Base-by-base conservation (phyloP, 23 tunicate species). In the Styela plicata region DNA sequence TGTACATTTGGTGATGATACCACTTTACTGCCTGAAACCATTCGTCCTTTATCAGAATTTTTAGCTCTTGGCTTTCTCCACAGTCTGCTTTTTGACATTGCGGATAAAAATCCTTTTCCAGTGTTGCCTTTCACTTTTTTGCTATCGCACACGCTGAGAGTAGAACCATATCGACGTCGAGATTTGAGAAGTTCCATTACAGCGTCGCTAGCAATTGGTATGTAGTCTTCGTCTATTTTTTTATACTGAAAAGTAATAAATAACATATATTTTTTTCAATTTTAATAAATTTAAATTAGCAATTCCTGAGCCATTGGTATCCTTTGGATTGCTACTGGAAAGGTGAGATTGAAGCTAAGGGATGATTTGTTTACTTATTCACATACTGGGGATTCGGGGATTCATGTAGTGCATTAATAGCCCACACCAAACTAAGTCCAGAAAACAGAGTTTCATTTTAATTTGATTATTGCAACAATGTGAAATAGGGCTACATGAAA, bases 91-190 rank as follows among this genome's bases (percentile, higher is more conserved):
- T 67, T 67, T 29, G 71, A 18, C 0, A 67, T 24, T 27, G 71
- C 71, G 0, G 71, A 27, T 0, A 67, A 67, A 25, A 67, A 29
- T 1, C 71, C 31, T 17, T 67, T 27, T 29, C 31, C 31, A 22
- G 65, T 62, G n/a, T n/a, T n/a, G n/a, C n/a, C n/a, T 29, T 67
- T 67, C 16, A 25, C 71, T 67, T 67, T 67, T 67, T 67, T 67
- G 7, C 10, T 5, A 5, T 7, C 57, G 13, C 57, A 44, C 71
- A 67, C 31, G 22, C 71, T 67, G 31, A 67, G 30, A 29, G 31
- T 67, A 29, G 71, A 67, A 29, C 71, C 71, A 22, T 18, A 67
- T 13, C 31, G 2, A 16, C 31, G 71, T 17, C 71, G 30, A 1
- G 71, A 67, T 67, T 67, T 67, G 1, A 67, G 2, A 29, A 67